Evolutionary conservation across 2,888 invertebrate genomes (phyloP).

Genomic region (Gasteruption jaculator): DNA sequence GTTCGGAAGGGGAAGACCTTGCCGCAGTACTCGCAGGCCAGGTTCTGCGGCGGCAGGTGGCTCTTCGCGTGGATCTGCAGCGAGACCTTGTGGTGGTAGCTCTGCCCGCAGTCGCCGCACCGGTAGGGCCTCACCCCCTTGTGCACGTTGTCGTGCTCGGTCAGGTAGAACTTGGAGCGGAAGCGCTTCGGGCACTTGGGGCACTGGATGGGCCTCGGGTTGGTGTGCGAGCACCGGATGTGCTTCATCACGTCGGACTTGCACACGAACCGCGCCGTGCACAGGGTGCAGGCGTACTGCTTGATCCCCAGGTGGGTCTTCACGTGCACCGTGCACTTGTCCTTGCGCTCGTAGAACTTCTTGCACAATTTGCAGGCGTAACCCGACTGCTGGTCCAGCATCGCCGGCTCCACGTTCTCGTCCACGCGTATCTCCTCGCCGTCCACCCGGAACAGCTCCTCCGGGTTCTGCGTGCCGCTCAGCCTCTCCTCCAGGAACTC

Average conservation of each 20-base stretch:
- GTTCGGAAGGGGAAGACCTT: conserved; percentile 49
- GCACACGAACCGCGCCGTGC: conserved; percentile 47
- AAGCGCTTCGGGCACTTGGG: conserved; percentile 49
- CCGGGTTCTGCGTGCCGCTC: conserved; percentile 40
- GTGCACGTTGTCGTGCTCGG: conserved; percentile 49
- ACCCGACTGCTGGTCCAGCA: conserved; percentile 38
- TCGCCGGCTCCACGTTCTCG: conserved; percentile 43
- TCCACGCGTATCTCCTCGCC: conserved; percentile 48
- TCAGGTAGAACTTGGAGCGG: conserved; percentile 47
- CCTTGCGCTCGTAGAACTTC: conserved; percentile 46
- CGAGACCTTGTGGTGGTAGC: conserved; percentile 49
- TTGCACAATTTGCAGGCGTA: conserved; percentile 46
- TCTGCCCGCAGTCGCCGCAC: conserved; percentile 45
- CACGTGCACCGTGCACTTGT: conserved; percentile 48
- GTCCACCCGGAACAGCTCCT: conserved; percentile 44
- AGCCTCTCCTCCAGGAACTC: conserved; percentile 38
- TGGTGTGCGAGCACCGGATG: conserved; percentile 48
- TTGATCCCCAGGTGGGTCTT: conserved; percentile 49
- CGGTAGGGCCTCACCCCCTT: conserved; percentile 47
- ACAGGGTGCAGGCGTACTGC: conserved; percentile 46
- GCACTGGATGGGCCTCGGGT: conserved; percentile 47
- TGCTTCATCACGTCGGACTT: conserved; percentile 51
- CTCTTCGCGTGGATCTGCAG: conserved; percentile 50
- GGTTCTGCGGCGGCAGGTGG: conserved; percentile 47
- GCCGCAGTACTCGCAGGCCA: conserved; percentile 49